A percentile compares a stretch with the other conserved stretches of the same genome.
These are phyloP conservation scores for Xanthia icteritia DNA, from an alignment of 2,888 invertebrate species.

Conservation along the genomic window DNA sequence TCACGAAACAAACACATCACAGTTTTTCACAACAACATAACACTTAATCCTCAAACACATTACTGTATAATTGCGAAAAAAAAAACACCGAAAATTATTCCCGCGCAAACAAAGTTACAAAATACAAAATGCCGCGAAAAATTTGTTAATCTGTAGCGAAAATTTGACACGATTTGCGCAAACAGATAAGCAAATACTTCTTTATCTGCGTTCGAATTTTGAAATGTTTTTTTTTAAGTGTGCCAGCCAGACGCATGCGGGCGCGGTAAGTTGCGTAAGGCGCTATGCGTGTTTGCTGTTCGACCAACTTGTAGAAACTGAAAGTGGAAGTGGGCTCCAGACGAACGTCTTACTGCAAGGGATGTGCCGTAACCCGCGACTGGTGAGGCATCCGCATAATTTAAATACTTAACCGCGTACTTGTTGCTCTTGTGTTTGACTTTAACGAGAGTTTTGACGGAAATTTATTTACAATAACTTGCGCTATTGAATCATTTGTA, in stretches of 20 bases:
- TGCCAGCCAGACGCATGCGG: conserved; percentile 88
- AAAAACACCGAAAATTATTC: conserved; percentile 65
- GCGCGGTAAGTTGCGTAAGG: conserved; percentile 76
- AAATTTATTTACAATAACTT: neutral
- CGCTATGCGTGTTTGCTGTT: conserved; percentile 79
- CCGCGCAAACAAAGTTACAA: conserved; percentile 37
- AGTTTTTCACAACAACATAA: conserved; percentile 71
- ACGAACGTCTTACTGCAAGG: conserved; percentile 64
- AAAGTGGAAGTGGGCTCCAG: conserved; percentile 79
- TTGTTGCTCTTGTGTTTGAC: conserved; percentile 17
- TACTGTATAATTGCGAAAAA: conserved; percentile 60
- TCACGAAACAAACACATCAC: conserved; percentile 84
- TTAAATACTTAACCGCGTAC: conserved; percentile 33
- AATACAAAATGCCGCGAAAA: conserved; percentile 57
- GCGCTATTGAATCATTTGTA: neutral
- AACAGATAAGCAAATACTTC: conserved; percentile 62
- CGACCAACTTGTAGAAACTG: conserved; percentile 84
- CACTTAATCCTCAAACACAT: conserved; percentile 80
- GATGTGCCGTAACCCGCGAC: conserved; percentile 63
- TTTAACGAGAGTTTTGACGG: conserved; percentile 18
- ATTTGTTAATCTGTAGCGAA: conserved; percentile 49
- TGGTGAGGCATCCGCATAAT: conserved; percentile 50
- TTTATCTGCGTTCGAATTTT: conserved; percentile 64
- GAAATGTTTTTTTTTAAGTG: conserved; percentile 75
- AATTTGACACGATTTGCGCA: conserved; percentile 55